These are phyloP conservation scores for Phylloscopus collybita DNA, from an alignment of 2,797 vertebrate species.

Conservation along the genomic window DNA sequence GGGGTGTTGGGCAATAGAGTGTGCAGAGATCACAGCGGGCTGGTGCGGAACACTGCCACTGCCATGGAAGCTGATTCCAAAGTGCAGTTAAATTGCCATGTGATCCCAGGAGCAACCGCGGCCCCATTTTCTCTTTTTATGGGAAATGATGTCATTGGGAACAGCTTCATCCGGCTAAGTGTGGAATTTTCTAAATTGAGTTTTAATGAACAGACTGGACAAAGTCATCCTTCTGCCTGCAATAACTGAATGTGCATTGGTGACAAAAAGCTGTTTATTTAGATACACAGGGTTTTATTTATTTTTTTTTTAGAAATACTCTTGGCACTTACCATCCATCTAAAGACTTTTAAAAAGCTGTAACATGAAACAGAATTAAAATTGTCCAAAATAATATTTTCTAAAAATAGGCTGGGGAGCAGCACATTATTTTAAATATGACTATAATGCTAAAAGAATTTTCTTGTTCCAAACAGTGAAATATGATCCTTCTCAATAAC, in stretches of 20 bases:
- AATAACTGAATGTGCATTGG: neutral
- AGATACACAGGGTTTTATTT: neutral
- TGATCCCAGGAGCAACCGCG: neutral
- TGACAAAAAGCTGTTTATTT: neutral
- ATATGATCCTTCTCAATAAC: neutral
- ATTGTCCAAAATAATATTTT: neutral
- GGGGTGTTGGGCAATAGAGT: neutral
- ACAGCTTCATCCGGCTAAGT: neutral
- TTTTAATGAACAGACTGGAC: neutral
- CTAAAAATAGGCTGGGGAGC: neutral
- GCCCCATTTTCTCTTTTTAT: slow-evolving; percentile 1
- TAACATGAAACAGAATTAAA: neutral
- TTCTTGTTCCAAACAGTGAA: slow-evolving; percentile 1
- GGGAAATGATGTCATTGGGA: neutral
- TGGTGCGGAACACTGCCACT: rapidly evolving
- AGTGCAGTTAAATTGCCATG: neutral
- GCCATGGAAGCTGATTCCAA: neutral
- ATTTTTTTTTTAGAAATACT: neutral
- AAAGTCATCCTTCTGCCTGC: neutral
- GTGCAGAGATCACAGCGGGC: neutral
- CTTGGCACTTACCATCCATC: neutral
- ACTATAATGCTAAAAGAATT: neutral
- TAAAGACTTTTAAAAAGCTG: neutral
- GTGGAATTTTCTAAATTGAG: slow-evolving; percentile 4
- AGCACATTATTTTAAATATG: neutral